Percentiles rank a stretch among this genome's conserved stretches.
Evolutionary conservation across 2,888 invertebrate genomes (phyloP).

Genomic region (Orthosia gothica): DNA sequence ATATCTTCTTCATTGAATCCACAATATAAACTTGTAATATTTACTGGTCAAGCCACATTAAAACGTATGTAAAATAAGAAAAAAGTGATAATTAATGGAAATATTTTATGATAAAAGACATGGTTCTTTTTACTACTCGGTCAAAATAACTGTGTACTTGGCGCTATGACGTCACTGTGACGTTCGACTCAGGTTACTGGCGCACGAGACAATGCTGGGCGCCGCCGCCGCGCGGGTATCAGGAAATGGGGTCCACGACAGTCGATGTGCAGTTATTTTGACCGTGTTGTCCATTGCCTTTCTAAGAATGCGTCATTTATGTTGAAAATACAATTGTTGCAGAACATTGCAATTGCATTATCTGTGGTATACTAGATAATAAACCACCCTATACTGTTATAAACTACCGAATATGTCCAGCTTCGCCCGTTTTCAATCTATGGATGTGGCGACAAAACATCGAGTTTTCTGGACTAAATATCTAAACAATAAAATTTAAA

Average conservation of each 20-base stretch:
- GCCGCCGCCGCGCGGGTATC: too few species aligned
- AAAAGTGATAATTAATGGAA: constrained; percentile 59
- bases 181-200: too few species aligned
- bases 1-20: background rate
- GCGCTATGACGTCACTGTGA: too few species aligned
- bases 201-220: too few species aligned
- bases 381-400: background rate
- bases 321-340: constrained; percentile 38
- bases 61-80: constrained; percentile 42
- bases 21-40: constrained; percentile 41
- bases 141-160: too few species aligned
- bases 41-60: constrained; percentile 36
- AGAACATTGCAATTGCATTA: background rate
- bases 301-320: constrained; percentile 8
- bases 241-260: too few species aligned
- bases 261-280: too few species aligned
- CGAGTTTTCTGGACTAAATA: background rate
- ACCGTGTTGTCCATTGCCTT: constrained; percentile 2
- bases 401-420: background rate
- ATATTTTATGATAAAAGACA: constrained; percentile 53
- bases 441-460: background rate
- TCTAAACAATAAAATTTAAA: too few species aligned
- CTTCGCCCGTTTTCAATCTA: background rate
- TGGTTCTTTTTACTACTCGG: constrained; percentile 14
- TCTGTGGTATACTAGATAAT: background rate